A percentile compares a stretch with the other conserved stretches of the same genome.
These are phyloP conservation scores for Mionectes macconnelli DNA, from an alignment of 2,113 vertebrate species.

Conservation along the genomic window DNA sequence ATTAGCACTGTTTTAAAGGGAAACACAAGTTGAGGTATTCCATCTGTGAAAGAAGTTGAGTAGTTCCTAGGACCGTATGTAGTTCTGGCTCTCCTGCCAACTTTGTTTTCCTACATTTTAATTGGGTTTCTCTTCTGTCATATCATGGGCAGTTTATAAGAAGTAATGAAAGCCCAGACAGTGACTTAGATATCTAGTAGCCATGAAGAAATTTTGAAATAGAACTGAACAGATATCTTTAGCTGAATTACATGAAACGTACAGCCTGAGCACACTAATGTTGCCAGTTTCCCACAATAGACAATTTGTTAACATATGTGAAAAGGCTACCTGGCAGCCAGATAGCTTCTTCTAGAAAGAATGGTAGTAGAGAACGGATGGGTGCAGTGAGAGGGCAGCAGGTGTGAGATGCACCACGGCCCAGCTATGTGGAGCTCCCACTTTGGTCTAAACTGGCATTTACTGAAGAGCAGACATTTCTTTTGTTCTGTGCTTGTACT, in stretches of 20 bases:
- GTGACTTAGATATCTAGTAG: neutral
- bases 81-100: neutral
- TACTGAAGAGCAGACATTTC: neutral
- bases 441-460: neutral
- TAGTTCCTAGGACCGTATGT: neutral
- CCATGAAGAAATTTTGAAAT: neutral
- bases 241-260: neutral
- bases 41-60: neutral
- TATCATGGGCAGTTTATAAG: neutral
- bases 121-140: neutral
- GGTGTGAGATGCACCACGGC: too few relatives aligned
- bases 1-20: neutral
- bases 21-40: neutral
- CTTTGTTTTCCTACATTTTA: neutral
- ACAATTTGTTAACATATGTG: neutral
- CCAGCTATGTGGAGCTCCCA: neutral
- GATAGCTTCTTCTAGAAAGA: neutral
- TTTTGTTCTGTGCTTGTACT: neutral
- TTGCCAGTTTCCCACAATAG: neutral
- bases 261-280: neutral
- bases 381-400: neutral
- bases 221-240: neutral
- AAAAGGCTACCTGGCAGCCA: neutral
- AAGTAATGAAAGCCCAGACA: neutral
- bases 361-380: neutral